phyloP scores from a whole-genome alignment of 2,888 invertebrate species.

The Rotaria sp. region DNA sequence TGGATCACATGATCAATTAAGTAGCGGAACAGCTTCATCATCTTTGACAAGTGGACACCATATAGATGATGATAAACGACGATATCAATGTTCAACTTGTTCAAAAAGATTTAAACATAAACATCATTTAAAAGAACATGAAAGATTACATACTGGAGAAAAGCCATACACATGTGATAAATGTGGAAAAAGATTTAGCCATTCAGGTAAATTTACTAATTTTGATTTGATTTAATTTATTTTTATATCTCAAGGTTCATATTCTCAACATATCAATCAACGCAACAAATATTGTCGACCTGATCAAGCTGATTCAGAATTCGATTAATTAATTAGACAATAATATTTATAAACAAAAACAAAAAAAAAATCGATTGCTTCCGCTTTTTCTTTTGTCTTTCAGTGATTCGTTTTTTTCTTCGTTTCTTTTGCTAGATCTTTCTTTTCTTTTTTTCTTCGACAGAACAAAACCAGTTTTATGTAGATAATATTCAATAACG shows the following conservation, averaged over 20 bases:
- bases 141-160: conserved; percentile 39
- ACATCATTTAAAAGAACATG: conserved; percentile 41
- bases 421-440: background rate
- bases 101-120: conserved; percentile 40
- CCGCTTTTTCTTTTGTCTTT: background rate
- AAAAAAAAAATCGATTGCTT: background rate
- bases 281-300: conserved; percentile 39
- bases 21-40: background rate
- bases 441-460: background rate
- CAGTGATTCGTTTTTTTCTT: background rate
- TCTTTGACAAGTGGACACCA: background rate
- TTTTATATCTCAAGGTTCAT: conserved; percentile 17
- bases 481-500: background rate
- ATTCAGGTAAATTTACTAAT: conserved; percentile 10
- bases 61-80: background rate
- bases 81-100: conserved; percentile 33
- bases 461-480: background rate
- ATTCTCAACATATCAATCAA: conserved; percentile 40
- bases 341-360: background rate
- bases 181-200: conserved; percentile 39
- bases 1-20: background rate
- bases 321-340: background rate
- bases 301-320: conserved; percentile 2
- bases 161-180: conserved; percentile 38
- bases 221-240: background rate